phyloP scores from a whole-genome alignment of 2,113 vertebrate species.

The Corapipo altera region DNA sequence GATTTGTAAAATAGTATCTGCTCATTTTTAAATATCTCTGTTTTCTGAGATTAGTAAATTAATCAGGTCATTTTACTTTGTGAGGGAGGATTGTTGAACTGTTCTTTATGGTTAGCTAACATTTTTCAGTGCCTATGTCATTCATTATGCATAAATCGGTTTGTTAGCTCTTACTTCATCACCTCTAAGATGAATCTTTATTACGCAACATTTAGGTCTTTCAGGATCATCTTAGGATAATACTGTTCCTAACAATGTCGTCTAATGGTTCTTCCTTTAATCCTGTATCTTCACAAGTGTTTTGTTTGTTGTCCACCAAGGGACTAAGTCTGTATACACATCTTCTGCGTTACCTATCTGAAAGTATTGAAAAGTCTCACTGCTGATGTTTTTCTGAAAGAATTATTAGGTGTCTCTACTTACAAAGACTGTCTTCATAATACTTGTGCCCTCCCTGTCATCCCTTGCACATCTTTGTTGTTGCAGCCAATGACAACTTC shows the following conservation, averaged over 20 bases:
- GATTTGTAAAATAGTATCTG: not conserved
- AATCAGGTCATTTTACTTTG: not conserved
- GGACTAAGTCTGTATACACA: not conserved
- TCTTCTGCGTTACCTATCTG: not conserved
- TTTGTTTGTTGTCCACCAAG: not conserved
- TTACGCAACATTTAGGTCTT: not conserved
- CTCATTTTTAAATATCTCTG: not conserved
- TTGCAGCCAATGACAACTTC: not conserved
- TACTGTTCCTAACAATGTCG: not conserved
- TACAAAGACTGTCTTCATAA: not conserved
- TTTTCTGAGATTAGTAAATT: not conserved
- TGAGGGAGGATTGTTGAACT: not conserved
- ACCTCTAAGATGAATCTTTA: not conserved
- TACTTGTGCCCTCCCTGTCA: accelerated
- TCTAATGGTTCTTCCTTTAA: not conserved
- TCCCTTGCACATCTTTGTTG: not conserved
- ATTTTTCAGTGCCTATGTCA: not conserved
- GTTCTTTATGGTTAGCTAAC: not conserved
- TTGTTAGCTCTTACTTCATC: not conserved
- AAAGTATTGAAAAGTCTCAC: not conserved
- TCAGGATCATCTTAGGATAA: not conserved
- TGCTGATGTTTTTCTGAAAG: not conserved
- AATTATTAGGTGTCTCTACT: not conserved
- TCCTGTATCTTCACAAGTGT: not conserved
- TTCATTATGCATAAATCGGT: not conserved